phyloP scores from a whole-genome alignment of 2,113 vertebrate species.

The Grammomys surdaster region DNA sequence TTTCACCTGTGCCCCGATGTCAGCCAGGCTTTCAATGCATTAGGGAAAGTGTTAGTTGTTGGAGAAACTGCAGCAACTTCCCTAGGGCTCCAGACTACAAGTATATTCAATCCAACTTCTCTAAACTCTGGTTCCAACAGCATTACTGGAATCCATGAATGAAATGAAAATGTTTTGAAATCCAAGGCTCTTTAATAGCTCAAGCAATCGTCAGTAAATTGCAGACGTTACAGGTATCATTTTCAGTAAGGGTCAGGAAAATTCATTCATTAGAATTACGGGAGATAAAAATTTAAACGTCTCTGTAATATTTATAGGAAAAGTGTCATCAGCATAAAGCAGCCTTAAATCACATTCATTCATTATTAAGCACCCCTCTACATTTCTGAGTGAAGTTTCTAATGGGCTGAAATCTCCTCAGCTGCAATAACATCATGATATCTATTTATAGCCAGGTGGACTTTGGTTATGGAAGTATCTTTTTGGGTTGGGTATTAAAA shows the following conservation, averaged over 20 bases:
- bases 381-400: conserved; percentile 89
- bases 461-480: conserved; percentile 91
- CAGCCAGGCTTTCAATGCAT: conserved; percentile 39
- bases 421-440: conserved; percentile 91
- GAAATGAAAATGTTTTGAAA: conserved; percentile 79
- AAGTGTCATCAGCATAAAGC: conserved; percentile 86
- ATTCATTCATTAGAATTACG: conserved; percentile 89
- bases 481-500: conserved; percentile 92
- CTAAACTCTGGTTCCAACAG: conserved; percentile 70
- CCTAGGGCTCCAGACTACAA: conserved; percentile 39
- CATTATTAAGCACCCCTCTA: conserved; percentile 91
- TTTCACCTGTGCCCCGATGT: neutral
- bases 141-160: conserved; percentile 76
- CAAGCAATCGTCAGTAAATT: conserved; percentile 80
- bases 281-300: conserved; percentile 85
- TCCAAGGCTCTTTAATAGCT: conserved; percentile 66
- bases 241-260: conserved; percentile 88
- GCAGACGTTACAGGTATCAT: conserved; percentile 83
- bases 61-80: conserved; percentile 31
- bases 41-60: conserved; percentile 50
- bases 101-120: conserved; percentile 17
- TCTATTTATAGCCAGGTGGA: conserved; percentile 94
- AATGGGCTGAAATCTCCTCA: conserved; percentile 90
- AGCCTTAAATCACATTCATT: conserved; percentile 88
- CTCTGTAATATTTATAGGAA: conserved; percentile 90